A percentile compares a stretch with the other conserved stretches of the same genome.
Evolutionary conservation across 2,888 invertebrate species (phyloP).

Genomic region (Myopa tessellatipennis): DNA sequence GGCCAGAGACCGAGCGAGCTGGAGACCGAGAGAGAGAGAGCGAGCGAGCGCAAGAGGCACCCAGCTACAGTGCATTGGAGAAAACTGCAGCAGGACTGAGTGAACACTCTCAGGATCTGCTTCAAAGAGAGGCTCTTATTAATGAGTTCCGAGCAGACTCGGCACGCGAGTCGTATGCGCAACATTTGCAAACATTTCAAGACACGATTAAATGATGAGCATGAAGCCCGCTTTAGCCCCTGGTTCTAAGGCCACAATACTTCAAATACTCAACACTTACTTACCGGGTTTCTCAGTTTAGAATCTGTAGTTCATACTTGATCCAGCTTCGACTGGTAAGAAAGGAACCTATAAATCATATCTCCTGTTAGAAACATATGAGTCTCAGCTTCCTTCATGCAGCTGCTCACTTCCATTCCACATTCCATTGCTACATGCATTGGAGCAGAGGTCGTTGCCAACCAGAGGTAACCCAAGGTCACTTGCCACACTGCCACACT

Average conservation of each 20-base stretch:
- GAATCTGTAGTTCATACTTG: too few relatives aligned
- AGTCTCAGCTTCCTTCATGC: too few relatives aligned
- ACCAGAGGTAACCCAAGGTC: conserved; percentile 7
- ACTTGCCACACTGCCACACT: background rate
- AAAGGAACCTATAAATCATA: too few relatives aligned
- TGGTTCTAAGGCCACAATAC: background rate
- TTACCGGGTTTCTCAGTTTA: too few relatives aligned
- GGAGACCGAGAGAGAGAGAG: background rate
- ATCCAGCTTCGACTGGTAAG: too few relatives aligned
- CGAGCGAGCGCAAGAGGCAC: background rate
- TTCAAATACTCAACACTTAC: too few relatives aligned
- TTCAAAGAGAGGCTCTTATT: background rate
- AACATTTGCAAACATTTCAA: background rate
- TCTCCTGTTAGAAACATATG: too few relatives aligned
- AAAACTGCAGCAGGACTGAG: background rate
- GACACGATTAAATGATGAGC: background rate
- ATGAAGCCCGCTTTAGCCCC: background rate
- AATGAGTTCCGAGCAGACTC: background rate
- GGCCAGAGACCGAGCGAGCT: background rate
- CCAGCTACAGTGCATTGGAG: background rate
- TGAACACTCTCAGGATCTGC: background rate
- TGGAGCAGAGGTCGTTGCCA: conserved; percentile 16
- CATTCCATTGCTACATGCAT: background rate
- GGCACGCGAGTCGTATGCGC: conserved; percentile 4
- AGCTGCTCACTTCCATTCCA: background rate